These are phyloP conservation scores for Thelaira solivaga DNA, from an alignment of 2,888 invertebrate genomes.

Conservation along the genomic window DNA sequence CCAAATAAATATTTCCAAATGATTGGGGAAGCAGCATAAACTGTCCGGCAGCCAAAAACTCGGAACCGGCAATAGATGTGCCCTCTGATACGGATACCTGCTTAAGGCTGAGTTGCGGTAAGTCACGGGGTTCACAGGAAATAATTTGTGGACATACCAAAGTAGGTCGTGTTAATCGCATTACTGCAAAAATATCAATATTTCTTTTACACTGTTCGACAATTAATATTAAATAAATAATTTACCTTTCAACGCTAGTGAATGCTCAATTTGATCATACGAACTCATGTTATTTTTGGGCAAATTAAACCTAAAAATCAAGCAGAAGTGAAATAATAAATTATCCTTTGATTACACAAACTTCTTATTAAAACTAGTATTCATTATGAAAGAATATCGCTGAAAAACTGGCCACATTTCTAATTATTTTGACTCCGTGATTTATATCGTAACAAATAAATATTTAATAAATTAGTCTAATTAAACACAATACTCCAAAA, in stretches of 20 bases:
- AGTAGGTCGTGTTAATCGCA: constrained; percentile 95
- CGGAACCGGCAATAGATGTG: constrained; percentile 88
- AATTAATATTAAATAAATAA: not conserved
- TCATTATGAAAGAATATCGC: too few species aligned
- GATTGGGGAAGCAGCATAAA: constrained; percentile 96
- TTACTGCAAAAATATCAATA: constrained; percentile 80
- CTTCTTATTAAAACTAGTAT: too few species aligned
- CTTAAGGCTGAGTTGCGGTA: constrained; percentile 88
- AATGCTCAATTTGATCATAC: constrained; percentile 72
- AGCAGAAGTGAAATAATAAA: too few species aligned
- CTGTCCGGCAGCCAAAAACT: constrained; percentile 87
- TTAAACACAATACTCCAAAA: too few species aligned
- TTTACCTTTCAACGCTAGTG: constrained; percentile 76
- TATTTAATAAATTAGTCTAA: too few species aligned
- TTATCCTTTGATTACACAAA: too few species aligned
- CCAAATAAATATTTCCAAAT: constrained; percentile 98
- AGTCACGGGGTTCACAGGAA: constrained; percentile 90
- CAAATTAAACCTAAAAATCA: too few species aligned
- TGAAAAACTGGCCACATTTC: too few species aligned
- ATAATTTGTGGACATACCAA: constrained; percentile 88
- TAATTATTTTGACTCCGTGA: too few species aligned
- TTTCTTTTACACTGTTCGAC: not conserved
- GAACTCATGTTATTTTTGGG: constrained; percentile 65
- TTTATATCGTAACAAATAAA: too few species aligned
- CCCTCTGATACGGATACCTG: constrained; percentile 87